A percentile compares a stretch with the other conserved stretches of the same genome.
Conservation (phyloP, 2,113 vertebrate species). For the human (Homo sapiens) region GRCh38 chr3:63958501-63959000, state of each 20-base stretch:
- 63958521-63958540: neutral
- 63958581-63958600: neutral
- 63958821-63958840: constrained; percentile 47
- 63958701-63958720: constrained; percentile 38
- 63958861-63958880: neutral
- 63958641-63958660: neutral
- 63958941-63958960: neutral
- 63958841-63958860: constrained; percentile 15
- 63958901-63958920: neutral
- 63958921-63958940: constrained; percentile 30
- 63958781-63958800: constrained; percentile 36
- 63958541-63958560: neutral
- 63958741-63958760: neutral
- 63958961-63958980: constrained; percentile 19
- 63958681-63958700: constrained; percentile 21
- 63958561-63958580: neutral
- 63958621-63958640: constrained; percentile 31
- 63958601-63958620: neutral
- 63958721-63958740: constrained; percentile 18
- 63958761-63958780: constrained; percentile 44
- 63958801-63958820: constrained; percentile 49
- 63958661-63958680: neutral
- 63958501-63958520: constrained; percentile 23
- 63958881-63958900: constrained; percentile 1
- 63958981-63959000: constrained; percentile 19